Conservation (phyloP, 2,113 vertebrate species). For the Atractosteus spatula region DNA sequence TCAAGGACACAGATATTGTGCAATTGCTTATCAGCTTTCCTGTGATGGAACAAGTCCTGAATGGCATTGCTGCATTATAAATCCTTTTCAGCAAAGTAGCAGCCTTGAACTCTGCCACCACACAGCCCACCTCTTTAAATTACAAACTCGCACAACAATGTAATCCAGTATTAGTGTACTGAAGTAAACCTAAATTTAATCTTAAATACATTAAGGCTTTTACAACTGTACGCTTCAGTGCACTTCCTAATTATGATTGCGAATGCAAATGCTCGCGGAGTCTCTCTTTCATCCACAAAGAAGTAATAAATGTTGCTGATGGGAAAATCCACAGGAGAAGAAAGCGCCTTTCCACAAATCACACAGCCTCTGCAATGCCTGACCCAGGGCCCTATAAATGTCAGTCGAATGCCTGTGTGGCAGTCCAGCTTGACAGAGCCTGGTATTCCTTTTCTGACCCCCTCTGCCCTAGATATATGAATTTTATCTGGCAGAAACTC, state of each 20-base stretch:
- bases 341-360: too few relatives aligned
- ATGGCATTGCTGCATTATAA: not conserved
- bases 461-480: too few relatives aligned
- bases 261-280: not conserved
- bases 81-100: not conserved
- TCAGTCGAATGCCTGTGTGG: too few relatives aligned
- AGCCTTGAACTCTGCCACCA: not conserved
- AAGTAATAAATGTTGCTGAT: not conserved
- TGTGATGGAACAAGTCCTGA: too few relatives aligned
- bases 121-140: constrained; percentile 3
- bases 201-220: not conserved
- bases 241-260: not conserved
- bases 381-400: too few relatives aligned
- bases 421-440: too few relatives aligned
- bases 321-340: too few relatives aligned
- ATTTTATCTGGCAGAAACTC: too few relatives aligned
- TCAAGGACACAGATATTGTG: not conserved
- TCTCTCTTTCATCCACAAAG: not conserved
- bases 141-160: not conserved
- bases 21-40: not conserved
- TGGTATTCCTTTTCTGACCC: too few relatives aligned
- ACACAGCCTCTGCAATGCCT: too few relatives aligned
- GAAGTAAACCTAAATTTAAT: not conserved
- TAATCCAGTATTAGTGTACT: constrained; percentile 9
- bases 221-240: not conserved